phyloP scores from a whole-genome alignment of 2,797 vertebrate species.

The Babyrousa celebensis region DNA sequence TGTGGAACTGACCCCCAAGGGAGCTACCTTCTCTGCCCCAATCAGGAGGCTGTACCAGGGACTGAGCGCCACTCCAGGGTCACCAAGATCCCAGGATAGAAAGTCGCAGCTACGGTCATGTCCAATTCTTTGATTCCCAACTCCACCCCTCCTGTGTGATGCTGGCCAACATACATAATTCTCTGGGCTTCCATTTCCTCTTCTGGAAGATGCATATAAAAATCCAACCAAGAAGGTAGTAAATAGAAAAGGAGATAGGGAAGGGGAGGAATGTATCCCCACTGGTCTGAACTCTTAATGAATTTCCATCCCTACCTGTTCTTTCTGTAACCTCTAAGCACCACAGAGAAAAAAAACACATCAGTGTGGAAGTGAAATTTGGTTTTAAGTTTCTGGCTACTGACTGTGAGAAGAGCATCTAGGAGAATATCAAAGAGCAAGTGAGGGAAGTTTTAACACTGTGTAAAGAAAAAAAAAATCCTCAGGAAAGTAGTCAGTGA shows the following conservation, averaged over 20 bases:
- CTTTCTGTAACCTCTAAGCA: background rate
- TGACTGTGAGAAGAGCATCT: background rate
- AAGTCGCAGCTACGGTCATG: background rate
- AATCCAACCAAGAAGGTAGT: background rate
- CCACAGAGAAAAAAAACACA: background rate
- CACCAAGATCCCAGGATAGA: background rate
- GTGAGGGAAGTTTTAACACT: background rate
- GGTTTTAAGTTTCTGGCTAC: background rate
- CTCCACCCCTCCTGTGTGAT: background rate
- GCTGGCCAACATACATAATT: background rate
- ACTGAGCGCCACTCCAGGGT: background rate
- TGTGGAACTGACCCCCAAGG: background rate
- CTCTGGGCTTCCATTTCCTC: background rate
- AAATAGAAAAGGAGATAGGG: background rate
- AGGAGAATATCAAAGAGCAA: background rate
- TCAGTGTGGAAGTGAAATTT: background rate
- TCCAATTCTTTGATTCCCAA: background rate
- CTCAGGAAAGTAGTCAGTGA: background rate
- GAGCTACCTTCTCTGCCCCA: background rate
- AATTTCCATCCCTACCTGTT: background rate
- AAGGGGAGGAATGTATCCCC: background rate
- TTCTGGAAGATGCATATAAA: slow-evolving; percentile 6
- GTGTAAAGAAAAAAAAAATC: background rate
- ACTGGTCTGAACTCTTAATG: background rate
- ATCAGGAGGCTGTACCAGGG: background rate